These are phyloP conservation scores for Sebastes kiyomatsui DNA, from an alignment of 2,797 vertebrate genomes.

Conservation along the genomic window DNA sequence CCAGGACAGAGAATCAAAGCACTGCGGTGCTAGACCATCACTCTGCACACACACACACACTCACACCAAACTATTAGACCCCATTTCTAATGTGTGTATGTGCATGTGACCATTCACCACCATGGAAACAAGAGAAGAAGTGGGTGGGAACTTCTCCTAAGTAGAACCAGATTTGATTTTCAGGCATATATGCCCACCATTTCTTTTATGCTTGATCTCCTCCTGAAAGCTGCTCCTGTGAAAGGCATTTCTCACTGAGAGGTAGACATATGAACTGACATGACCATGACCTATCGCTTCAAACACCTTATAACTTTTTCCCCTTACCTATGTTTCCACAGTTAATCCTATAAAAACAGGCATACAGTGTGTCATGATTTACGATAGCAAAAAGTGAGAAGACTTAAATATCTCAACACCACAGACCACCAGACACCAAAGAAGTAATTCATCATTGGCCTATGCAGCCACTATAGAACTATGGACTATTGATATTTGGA, in stretches of 20 bases:
- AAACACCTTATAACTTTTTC: conserved; percentile 64
- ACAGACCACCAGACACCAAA: conserved; percentile 51
- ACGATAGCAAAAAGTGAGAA: conserved; percentile 50
- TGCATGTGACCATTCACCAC: conserved; percentile 63
- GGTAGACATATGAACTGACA: conserved; percentile 53
- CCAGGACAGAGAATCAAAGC: conserved; percentile 74
- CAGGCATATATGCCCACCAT: conserved; percentile 48
- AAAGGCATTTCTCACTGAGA: conserved; percentile 61
- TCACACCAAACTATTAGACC: conserved; percentile 54
- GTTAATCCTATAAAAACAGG: conserved; percentile 64
- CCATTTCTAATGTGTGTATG: conserved; percentile 61
- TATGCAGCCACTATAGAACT: neutral
- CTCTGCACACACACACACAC: conserved; percentile 2
- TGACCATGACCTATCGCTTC: conserved; percentile 51
- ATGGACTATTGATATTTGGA: neutral
- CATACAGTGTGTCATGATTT: conserved; percentile 50
- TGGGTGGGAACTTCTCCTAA: conserved; percentile 69
- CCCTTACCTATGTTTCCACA: conserved; percentile 57
- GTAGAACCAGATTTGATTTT: conserved; percentile 79
- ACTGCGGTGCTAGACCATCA: conserved; percentile 48
- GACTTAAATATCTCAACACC: conserved; percentile 64
- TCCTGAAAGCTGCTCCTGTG: conserved; percentile 61
- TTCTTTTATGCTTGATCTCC: conserved; percentile 56
- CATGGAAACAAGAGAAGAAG: conserved; percentile 74
- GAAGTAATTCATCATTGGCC: conserved; percentile 29